Evolutionary conservation across 2,888 invertebrate species (phyloP), one percentile per base, ranked within the genome.

Genomic region (Mayetiola destructor): DNA sequence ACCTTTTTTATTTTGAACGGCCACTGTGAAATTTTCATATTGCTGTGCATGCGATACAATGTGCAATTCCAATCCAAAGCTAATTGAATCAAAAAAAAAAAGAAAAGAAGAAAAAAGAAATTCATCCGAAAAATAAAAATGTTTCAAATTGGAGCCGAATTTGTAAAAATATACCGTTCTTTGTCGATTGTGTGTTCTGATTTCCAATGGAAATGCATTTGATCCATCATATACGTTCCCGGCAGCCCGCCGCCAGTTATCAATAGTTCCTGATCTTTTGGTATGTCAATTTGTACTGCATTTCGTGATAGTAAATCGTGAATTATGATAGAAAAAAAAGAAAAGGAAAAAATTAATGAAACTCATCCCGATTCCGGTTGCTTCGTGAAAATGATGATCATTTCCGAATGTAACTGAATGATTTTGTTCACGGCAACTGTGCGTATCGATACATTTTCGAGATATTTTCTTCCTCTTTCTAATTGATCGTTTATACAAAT

Each of bases 171-270:
- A 71, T 63, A 77, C 77, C 77, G 76, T 66, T 75, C 73, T 10
- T 79, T 80, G 60, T 88, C 79, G 16, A 90, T 72, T 1, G 81
- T 81, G 66, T 91, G 90, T 67, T 91, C 90, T 0, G 89, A 86
- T 55, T 81, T 79, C 88, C 88, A 89, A 67, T 90, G 89, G 69
- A 89, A 85, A 66, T 89, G 88, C 55, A 88, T 72, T 68, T 88
- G 85, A 58, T 84, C 82, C 56, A 88, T 73, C 1, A 77, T 66
- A 66, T 80, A 87, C 2, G 68, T 65, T 30, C 75, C 72, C 40
- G 73, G 68, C 52, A 84, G 67, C 3, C 78, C 79, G 0, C 84
- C 85, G 0, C 84, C 85, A 3, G 65, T 65, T 0, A 79, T 56
- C 35, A 60, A 42, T 37, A 57, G 57, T 20, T 57, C 40, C 30